Percentiles rank a stretch among this genome's conserved stretches.
These are phyloP conservation scores for Anolis carolinensis DNA, from an alignment of 2,113 vertebrate species.

Conservation along the genomic window DNA sequence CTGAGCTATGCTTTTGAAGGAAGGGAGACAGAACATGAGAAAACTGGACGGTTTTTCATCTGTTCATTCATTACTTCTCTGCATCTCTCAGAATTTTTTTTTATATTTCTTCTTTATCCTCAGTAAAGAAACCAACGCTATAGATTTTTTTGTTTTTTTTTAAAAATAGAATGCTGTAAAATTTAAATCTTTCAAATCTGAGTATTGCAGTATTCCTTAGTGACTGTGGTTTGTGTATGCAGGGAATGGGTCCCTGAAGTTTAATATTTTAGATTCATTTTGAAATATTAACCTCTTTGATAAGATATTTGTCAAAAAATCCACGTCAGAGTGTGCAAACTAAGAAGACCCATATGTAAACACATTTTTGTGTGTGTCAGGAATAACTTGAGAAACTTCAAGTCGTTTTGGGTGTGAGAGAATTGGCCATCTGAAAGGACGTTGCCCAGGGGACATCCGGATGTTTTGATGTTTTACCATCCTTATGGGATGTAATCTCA, in stretches of 20 bases:
- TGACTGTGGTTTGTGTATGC: slow-evolving; percentile 2
- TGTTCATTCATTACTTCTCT: slow-evolving; percentile 12
- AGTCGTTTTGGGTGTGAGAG: no score
- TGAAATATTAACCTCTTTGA: slow-evolving; percentile 65
- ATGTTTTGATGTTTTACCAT: no score
- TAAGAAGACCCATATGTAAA: slow-evolving; percentile 76
- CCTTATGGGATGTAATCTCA: no score
- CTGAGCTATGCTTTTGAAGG: background rate
- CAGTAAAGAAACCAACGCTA: background rate
- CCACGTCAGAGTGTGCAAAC: slow-evolving; percentile 61
- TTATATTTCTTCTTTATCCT: background rate
- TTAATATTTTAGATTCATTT: slow-evolving; percentile 48
- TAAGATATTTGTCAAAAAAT: slow-evolving; percentile 71
- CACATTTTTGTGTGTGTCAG: no score
- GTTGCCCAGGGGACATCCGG: no score
- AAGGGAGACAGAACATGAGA: slow-evolving; percentile 25
- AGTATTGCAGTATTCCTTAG: slow-evolving; percentile 15
- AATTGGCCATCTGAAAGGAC: no score
- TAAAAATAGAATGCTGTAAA: slow-evolving; percentile 21
- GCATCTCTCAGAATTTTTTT: background rate
- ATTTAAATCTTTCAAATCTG: slow-evolving; percentile 29
- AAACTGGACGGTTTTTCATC: slow-evolving; percentile 14
- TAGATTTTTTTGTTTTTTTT: background rate
- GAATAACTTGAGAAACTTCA: no score
- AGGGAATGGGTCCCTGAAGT: slow-evolving; percentile 52